phyloP scores from a whole-genome alignment of 2,797 vertebrate species.

The Centropyge bicolor region DNA sequence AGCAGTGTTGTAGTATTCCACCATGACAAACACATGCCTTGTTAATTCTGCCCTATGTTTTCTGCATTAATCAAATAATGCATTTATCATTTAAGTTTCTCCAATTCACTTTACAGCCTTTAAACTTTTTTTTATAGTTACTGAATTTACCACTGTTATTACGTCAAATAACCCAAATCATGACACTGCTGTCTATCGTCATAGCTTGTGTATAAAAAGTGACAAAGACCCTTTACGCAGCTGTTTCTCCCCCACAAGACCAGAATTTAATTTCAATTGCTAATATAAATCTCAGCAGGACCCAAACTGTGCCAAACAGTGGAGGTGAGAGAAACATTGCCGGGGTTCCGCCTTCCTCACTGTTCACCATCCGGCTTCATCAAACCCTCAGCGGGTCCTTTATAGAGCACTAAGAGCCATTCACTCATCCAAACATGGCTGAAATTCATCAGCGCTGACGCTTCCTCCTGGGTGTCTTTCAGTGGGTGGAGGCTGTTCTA shows the following conservation, averaged over 20 bases:
- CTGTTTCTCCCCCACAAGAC: slow-evolving; percentile 34
- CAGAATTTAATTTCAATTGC: slow-evolving; percentile 69
- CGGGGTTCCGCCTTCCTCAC: slow-evolving; percentile 50
- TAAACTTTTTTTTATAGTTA: not conserved
- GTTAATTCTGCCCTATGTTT: slow-evolving; percentile 14
- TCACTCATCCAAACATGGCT: slow-evolving; percentile 40
- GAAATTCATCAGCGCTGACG: slow-evolving; percentile 43
- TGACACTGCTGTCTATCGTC: not conserved
- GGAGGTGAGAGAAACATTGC: slow-evolving; percentile 68
- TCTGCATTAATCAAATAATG: slow-evolving; percentile 1
- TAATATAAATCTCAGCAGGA: slow-evolving; percentile 80
- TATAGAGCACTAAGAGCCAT: slow-evolving; percentile 14
- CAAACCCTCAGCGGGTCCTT: slow-evolving; percentile 61
- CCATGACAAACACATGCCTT: not conserved
- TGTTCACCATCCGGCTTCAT: slow-evolving; percentile 69
- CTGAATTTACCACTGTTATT: not conserved
- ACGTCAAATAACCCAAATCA: not conserved
- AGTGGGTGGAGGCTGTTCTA: slow-evolving; percentile 6
- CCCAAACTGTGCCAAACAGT: slow-evolving; percentile 51
- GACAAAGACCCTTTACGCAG: slow-evolving; percentile 5
- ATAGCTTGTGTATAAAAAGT: slow-evolving; percentile 2
- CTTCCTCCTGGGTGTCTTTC: slow-evolving; percentile 36
- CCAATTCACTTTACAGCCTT: not conserved
- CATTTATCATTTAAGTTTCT: not conserved
- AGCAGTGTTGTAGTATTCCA: not conserved